Evolutionary conservation across 2,797 vertebrate species (phyloP).

Genomic region (Eulemur rubriventer): DNA sequence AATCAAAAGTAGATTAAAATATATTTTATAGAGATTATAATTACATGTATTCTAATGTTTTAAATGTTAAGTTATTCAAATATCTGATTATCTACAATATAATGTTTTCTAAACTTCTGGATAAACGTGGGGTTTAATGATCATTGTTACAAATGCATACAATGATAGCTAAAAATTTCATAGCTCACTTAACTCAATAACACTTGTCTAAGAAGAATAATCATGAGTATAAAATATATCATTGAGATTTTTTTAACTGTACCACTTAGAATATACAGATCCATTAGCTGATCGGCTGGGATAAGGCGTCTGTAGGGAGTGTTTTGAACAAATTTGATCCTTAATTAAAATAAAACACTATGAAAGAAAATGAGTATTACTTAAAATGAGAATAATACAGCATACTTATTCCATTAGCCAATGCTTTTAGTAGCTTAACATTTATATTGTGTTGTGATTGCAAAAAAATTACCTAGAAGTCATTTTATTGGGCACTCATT

Average conservation of each 20-base stretch:
- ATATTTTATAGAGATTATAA: not conserved
- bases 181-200: slow-evolving; percentile 65
- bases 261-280: slow-evolving; percentile 13
- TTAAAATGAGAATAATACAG: slow-evolving; percentile 51
- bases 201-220: slow-evolving; percentile 44
- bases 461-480: slow-evolving; percentile 34
- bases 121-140: not conserved
- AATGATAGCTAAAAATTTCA: slow-evolving; percentile 38
- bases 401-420: not conserved
- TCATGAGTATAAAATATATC: not conserved
- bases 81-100: not conserved
- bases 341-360: slow-evolving; percentile 61
- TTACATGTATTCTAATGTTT: not conserved
- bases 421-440: slow-evolving; percentile 18
- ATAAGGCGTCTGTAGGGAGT: not conserved
- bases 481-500: not conserved
- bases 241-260: not conserved
- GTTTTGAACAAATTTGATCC: slow-evolving; percentile 25
- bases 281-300: not conserved
- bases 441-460: not conserved
- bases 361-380: slow-evolving; percentile 34
- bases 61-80: slow-evolving; percentile 24
- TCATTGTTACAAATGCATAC: slow-evolving; percentile 16
- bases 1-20: not conserved
- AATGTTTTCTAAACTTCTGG: not conserved